Evolutionary conservation across 1,140 invertebrate genomes (phyloP).

Genomic region (Carcinoscorpius rotundicauda): DNA sequence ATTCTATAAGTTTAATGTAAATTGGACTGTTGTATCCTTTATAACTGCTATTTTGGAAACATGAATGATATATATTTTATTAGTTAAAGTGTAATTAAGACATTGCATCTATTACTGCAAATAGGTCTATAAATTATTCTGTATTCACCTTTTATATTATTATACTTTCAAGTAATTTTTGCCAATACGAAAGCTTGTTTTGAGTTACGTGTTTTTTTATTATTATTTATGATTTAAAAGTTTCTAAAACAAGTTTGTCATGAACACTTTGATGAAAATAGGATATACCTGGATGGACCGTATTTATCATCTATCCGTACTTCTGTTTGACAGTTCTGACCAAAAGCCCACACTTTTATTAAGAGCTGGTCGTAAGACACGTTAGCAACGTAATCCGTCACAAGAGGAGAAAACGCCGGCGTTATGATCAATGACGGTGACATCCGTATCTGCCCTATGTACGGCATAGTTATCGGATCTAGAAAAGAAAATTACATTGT

Average conservation of each 20-base stretch:
- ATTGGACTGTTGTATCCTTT: too few relatives aligned
- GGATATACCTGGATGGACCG: slow-evolving; percentile 28
- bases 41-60: too few relatives aligned
- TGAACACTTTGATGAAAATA: background rate
- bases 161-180: too few relatives aligned
- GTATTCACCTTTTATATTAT: too few relatives aligned
- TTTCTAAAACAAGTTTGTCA: background rate
- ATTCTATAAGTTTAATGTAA: too few relatives aligned
- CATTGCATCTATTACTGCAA: too few relatives aligned
- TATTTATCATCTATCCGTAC: slow-evolving; percentile 31
- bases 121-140: too few relatives aligned
- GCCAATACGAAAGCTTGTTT: background rate
- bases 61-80: too few relatives aligned
- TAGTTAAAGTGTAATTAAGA: too few relatives aligned
- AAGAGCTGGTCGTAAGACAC: slow-evolving; percentile 30
- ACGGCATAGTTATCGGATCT: slow-evolving; percentile 27
- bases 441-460: slow-evolving; percentile 26
- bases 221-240: background rate
- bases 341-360: slow-evolving; percentile 26
- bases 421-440: slow-evolving; percentile 26
- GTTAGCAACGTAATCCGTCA: slow-evolving; percentile 27
- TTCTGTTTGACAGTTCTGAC: slow-evolving; percentile 31
- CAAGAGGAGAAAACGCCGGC: slow-evolving; percentile 29
- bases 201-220: background rate
- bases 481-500: background rate